phyloP scores from a whole-genome alignment of 2,113 vertebrate genomes.

The Aspidoscelis tigris region DNA sequence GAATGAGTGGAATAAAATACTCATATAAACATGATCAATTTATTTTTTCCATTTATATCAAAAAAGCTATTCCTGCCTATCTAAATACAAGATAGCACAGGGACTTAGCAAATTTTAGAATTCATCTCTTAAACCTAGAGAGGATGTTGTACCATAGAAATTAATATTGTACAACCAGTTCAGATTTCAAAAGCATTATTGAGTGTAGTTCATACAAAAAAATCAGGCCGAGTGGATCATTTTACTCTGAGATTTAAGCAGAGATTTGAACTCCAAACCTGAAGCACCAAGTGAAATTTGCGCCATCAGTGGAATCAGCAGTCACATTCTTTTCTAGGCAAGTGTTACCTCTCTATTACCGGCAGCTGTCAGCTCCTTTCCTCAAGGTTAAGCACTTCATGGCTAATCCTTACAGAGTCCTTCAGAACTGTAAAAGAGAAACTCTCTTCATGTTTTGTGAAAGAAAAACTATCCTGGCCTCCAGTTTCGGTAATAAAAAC shows the following conservation, averaged over 20 bases:
- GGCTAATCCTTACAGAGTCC: background rate
- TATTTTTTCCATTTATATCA: background rate
- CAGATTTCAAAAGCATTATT: background rate
- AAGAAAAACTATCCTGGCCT: background rate
- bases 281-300: conserved; percentile 1
- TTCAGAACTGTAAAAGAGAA: conserved; percentile 6
- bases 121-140: background rate
- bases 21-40: background rate
- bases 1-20: background rate
- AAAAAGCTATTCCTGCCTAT: background rate
- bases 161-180: background rate
- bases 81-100: background rate
- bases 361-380: conserved; percentile 25
- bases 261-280: background rate
- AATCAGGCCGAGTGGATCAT: background rate
- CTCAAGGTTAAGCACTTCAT: conserved; percentile 26
- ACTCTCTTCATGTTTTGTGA: background rate
- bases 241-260: background rate
- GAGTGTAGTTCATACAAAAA: background rate
- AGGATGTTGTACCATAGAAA: background rate
- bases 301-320: conserved; percentile 13
- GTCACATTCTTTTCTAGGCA: conserved; percentile 13
- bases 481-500: too few species aligned
- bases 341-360: conserved; percentile 18
- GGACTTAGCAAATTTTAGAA: background rate